Percentiles rank a stretch among this genome's conserved stretches.
Evolutionary conservation across 1,140 invertebrate species (phyloP).

Genomic region (Atta texana): DNA sequence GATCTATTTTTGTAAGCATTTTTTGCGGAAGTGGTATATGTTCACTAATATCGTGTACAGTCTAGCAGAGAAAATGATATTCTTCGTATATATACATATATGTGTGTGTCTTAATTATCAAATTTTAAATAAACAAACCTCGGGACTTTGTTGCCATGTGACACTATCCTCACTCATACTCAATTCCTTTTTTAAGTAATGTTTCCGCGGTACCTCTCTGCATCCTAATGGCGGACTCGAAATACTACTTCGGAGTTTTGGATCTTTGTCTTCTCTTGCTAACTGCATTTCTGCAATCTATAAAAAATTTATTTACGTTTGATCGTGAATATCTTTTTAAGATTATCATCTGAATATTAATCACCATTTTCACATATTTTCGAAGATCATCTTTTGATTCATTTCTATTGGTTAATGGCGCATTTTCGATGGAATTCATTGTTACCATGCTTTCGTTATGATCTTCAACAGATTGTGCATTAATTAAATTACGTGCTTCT

Average conservation of each 20-base stretch:
- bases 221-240: slow-evolving; percentile 77
- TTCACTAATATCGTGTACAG: slow-evolving; percentile 77
- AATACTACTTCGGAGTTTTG: slow-evolving; percentile 71
- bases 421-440: slow-evolving; percentile 79
- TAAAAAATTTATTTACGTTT: slow-evolving; percentile 11
- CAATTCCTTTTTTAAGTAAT: slow-evolving; percentile 81
- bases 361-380: slow-evolving; percentile 84
- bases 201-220: slow-evolving; percentile 82
- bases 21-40: slow-evolving; percentile 80
- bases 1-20: slow-evolving; percentile 72
- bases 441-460: slow-evolving; percentile 79
- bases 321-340: neutral
- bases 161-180: slow-evolving; percentile 81
- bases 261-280: slow-evolving; percentile 74
- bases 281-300: slow-evolving; percentile 83
- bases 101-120: neutral
- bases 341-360: neutral
- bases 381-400: slow-evolving; percentile 81
- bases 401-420: slow-evolving; percentile 75
- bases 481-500: slow-evolving; percentile 66
- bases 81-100: neutral
- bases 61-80: slow-evolving; percentile 63
- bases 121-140: slow-evolving; percentile 71
- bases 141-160: slow-evolving; percentile 79
- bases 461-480: slow-evolving; percentile 67